Evolutionary conservation across 2,888 invertebrate genomes (phyloP).

Genomic region (Thysanoteuthis rhombus): DNA sequence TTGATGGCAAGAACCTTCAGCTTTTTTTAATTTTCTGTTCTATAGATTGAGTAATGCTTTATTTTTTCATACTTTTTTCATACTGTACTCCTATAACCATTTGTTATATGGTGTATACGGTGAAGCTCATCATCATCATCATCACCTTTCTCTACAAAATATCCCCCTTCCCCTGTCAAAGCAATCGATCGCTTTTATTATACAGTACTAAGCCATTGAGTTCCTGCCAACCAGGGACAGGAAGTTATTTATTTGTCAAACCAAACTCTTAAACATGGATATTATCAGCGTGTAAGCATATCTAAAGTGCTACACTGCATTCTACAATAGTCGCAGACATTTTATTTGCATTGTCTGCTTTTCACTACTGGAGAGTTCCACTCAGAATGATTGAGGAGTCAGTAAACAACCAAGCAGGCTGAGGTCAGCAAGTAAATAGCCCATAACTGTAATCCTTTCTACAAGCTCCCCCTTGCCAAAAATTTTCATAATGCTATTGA

Average conservation of each 20-base stretch:
- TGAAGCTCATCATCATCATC: no score
- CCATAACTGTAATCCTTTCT: background rate
- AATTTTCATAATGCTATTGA: background rate
- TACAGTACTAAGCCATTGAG: background rate
- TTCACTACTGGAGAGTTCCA: background rate
- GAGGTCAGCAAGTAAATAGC: background rate
- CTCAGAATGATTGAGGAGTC: background rate
- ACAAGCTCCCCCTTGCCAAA: background rate
- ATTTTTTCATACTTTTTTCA: no score
- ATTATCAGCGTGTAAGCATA: background rate
- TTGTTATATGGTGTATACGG: no score
- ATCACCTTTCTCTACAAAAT: no score
- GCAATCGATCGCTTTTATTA: background rate
- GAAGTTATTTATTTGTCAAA: slow-evolving; percentile 12
- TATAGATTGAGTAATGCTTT: no score
- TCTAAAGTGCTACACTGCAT: background rate
- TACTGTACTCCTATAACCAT: no score
- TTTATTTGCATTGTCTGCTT: background rate
- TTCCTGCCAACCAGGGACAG: background rate
- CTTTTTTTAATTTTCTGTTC: no score
- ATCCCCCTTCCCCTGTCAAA: no score
- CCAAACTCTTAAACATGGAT: background rate
- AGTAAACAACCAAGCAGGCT: background rate
- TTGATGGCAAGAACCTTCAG: no score
- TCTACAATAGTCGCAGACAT: background rate